Conservation (phyloP, 92 coral and sea anemone species). For the Porites cylindrica region DNA sequence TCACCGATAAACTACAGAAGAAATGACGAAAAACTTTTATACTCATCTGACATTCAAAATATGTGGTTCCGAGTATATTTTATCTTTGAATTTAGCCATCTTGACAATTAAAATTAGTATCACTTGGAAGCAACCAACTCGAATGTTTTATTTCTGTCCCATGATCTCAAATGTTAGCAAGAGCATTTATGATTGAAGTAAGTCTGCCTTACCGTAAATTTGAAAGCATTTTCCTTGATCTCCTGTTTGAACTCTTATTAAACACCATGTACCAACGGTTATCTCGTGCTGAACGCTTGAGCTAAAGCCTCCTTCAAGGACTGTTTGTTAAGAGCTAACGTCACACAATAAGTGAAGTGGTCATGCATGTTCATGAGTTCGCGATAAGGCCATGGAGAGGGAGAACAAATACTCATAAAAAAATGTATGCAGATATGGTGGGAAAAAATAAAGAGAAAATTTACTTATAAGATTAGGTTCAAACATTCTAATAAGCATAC, state of each 20-base stretch:
- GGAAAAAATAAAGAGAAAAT: neutral
- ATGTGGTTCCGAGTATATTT: slow-evolving; percentile 7
- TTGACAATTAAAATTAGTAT: neutral
- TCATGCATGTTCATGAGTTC: slow-evolving; percentile 4
- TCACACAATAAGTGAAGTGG: neutral
- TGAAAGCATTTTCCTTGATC: slow-evolving; percentile 5
- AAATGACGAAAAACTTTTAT: slow-evolving; percentile 12
- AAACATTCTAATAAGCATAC: too few relatives aligned
- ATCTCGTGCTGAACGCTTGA: neutral
- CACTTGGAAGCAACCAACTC: slow-evolving; percentile 1
- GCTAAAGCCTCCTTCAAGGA: neutral
- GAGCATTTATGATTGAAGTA: slow-evolving; percentile 4
- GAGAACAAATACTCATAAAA: neutral
- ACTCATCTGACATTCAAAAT: slow-evolving; percentile 13
- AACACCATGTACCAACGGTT: neutral
- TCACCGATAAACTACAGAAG: slow-evolving; percentile 19
- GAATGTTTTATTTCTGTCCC: slow-evolving; percentile 17
- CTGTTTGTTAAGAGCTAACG: neutral
- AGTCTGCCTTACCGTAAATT: neutral
- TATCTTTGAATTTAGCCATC: slow-evolving; percentile 14
- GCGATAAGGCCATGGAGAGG: slow-evolving; percentile 9
- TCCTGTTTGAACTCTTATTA: neutral
- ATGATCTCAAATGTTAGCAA: slow-evolving; percentile 6
- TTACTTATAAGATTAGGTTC: neutral
- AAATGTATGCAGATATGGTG: slow-evolving; percentile 6